These are phyloP conservation scores for Thera obeliscata DNA, from an alignment of 2,888 invertebrate genomes.

Conservation along the genomic window DNA sequence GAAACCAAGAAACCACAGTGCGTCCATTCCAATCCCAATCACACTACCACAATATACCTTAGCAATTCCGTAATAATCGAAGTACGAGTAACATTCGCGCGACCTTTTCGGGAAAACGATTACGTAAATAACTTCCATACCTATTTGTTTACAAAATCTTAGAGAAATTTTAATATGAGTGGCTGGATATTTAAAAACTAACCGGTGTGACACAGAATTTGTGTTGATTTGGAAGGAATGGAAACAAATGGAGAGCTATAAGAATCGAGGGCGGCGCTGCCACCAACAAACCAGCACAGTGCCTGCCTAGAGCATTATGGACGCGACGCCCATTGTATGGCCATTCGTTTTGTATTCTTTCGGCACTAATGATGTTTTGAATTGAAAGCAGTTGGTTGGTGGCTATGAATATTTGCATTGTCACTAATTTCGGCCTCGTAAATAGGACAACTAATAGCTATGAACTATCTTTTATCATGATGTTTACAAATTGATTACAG, in stretches of 20 bases:
- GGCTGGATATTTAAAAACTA: background rate
- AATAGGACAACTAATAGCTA: background rate
- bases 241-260: background rate
- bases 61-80: background rate
- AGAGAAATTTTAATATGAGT: background rate
- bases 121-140: background rate
- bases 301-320: conserved; percentile 2
- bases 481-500: background rate
- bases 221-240: background rate
- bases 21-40: no score
- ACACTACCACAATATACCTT: no score
- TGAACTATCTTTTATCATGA: background rate
- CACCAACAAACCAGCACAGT: background rate
- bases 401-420: background rate
- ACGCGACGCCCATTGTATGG: conserved; percentile 3
- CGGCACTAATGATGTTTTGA: conserved; percentile 8
- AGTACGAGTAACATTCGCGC: no score
- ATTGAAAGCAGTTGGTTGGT: background rate
- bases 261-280: background rate
- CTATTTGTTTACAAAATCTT: background rate
- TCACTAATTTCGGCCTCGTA: conserved; percentile 2
- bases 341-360: conserved; percentile 10
- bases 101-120: background rate
- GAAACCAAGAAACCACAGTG: no score
- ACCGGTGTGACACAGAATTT: background rate